These are phyloP conservation scores for Phalacrocorax carbo DNA, from an alignment of 2,113 vertebrate species.

Conservation along the genomic window DNA sequence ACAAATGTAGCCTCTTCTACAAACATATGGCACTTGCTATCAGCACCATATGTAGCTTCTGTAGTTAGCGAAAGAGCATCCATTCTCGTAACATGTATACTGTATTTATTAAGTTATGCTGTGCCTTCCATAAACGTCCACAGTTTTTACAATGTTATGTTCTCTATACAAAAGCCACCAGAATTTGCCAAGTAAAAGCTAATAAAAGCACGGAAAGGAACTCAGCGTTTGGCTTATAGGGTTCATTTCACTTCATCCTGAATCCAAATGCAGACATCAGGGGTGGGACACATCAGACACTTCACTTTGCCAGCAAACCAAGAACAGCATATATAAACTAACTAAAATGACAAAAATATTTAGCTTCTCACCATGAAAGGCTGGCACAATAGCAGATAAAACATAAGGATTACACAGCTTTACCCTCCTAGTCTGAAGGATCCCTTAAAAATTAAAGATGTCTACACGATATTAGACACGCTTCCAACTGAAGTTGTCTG, in stretches of 20 bases:
- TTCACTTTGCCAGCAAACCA: conserved; percentile 14
- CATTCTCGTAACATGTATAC: conserved; percentile 5
- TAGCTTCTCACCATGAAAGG: conserved; percentile 37
- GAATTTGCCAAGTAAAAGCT: conserved; percentile 43
- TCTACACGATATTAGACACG: not conserved
- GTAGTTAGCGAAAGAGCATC: conserved; percentile 33
- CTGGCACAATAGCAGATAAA: conserved; percentile 29
- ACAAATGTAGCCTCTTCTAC: conserved; percentile 38
- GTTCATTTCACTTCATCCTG: conserved; percentile 41
- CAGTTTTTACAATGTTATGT: not conserved
- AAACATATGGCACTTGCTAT: conserved; percentile 59
- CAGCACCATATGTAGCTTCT: conserved; percentile 62
- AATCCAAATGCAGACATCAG: conserved; percentile 39
- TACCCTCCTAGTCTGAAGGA: not conserved
- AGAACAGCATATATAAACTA: conserved; percentile 9
- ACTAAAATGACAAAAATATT: conserved; percentile 58
- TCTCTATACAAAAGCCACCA: not conserved
- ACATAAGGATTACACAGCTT: conserved; percentile 25
- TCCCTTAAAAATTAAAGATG: not conserved
- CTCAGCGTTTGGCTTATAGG: conserved; percentile 17
- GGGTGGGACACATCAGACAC: conserved; percentile 31
- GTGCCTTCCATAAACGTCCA: conserved; percentile 47
- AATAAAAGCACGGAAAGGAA: conserved; percentile 28
- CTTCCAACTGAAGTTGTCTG: not conserved
- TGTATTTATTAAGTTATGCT: conserved; percentile 52